Evolutionary conservation across 2,797 vertebrate genomes (phyloP), one percentile per base, ranked within the genome.

Genomic region (Myoxocephalus aenaeus): DNA sequence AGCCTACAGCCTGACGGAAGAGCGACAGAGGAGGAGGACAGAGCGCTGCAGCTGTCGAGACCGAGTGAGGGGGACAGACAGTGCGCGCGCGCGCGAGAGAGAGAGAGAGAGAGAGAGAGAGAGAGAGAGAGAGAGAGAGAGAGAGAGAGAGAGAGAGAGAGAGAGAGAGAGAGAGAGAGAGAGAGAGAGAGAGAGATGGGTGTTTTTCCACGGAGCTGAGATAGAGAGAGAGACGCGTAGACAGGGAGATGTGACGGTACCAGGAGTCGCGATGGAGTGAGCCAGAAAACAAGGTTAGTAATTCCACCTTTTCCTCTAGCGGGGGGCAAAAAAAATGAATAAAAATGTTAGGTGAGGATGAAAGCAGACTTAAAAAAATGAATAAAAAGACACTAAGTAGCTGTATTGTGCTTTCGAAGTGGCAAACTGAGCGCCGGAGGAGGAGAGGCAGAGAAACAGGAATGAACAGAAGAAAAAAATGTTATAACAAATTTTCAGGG

Each of bases 1-100:
- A 93, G 91, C 86, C 88, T 71, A 77, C 89, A 88, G 90, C 81
- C 89, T 87, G 90, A 91, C 81, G 67, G 81, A 87, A 83, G 82
- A 91, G 83, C 83, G 87, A 93, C 84, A 90, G 79, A 89, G 82
- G 65, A 80, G 80, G 89, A 83, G 89, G 84, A 87, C 88, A 81
- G 87, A 88, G 85, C 70, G 82, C 87, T 89, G 91, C 93, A 93
- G 92, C 91, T 94, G 92, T 91, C 86, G 82, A 91, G 90, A 90
- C 80, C 79, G 63, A 87, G 90, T 18, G 83, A 89, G 81, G 81
- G 53, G 88, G 82, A 85, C 77, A 66, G 75, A 63, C 75, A 66
- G 71, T 70, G 56, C 70, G 80, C 76, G 69, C 29, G 5, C 7
- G 61, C 57, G 80, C 46, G 77, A 73, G 54, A 61, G 25, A 18